Evolutionary conservation across 2,113 vertebrate species (phyloP), one percentile per base, ranked within the genome.

Genomic region (Todiramphus saurophagus): DNA sequence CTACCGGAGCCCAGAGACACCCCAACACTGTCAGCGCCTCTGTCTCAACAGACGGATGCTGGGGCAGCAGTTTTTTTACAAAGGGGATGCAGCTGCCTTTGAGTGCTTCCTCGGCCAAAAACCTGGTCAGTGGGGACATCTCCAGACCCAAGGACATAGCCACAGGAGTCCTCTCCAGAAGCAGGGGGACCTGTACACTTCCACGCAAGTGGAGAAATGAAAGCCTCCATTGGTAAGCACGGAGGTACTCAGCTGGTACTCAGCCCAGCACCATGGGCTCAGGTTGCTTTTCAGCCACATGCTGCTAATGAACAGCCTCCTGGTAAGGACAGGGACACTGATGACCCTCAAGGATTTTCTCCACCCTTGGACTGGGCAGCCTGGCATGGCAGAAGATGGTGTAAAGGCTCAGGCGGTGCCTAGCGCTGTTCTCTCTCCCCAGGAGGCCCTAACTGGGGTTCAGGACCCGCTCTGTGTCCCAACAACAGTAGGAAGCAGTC

Each of bases 1-100:
- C 44, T 7, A 1, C 12, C 0, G 0, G 30, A 16, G 51, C 31
- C 25, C 3, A 5, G 18, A 23, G 62, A 11, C 23, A 39, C 11
- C 51, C 24, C 1, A 39, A 58, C 0, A 0, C 25, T 0, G 0
- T 4, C 0, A 4, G 56, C n/a, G 25, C 37, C 55, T 53, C 44
- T 4, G 0, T 18, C 43, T 19, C 20, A 31, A 13, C 23, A 51
- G 50, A 25, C 13, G 24, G 50, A 51, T 51, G 24, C 23, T 14
- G 13, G 50, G 50, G 24, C 50, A 14, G 24, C 50, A 51, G 24
- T 13, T 51, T 51, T n/a, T 82, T 82, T 59, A 30, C 33, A 25
- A 53, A 72, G 23, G 20, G 15, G 51, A 73, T 1, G 9, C 30
- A 58, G 72, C 13, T 2, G 7, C 56, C 60, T 93, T 55, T n/a